Evolutionary conservation across 1,140 invertebrate species (phyloP).

Genomic region (Drosophila erecta): DNA sequence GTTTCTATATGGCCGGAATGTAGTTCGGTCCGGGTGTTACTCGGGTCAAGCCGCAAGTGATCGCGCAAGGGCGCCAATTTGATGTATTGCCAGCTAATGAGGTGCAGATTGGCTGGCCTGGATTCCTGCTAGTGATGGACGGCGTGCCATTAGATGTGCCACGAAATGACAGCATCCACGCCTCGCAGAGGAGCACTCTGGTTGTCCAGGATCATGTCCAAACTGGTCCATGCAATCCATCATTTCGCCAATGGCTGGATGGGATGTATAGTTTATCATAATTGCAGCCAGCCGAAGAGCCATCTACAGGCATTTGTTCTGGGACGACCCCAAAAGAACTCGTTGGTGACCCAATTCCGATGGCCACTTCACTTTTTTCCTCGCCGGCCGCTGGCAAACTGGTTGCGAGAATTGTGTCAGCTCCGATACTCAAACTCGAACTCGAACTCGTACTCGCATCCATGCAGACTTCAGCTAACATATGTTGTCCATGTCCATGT

Average conservation of each 20-base stretch:
- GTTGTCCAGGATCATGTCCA: conserved; percentile 42
- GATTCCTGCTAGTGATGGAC: conserved; percentile 7
- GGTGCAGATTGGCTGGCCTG: conserved; percentile 19
- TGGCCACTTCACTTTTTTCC: conserved; percentile 67
- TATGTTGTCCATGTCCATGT: conserved; percentile 44
- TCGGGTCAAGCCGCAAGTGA: conserved; percentile 31
- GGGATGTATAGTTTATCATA: conserved; percentile 66
- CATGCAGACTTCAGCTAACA: conserved; percentile 34
- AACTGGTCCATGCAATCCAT: conserved; percentile 64
- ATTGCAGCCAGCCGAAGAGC: conserved; percentile 50
- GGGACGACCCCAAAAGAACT: conserved; percentile 41
- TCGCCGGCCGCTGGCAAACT: conserved; percentile 46
- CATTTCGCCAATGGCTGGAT: conserved; percentile 47
- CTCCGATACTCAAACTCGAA: conserved; percentile 4
- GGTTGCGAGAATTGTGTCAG: conserved; percentile 59
- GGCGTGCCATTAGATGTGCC: conserved; percentile 3
- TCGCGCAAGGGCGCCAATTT: conserved; percentile 56
- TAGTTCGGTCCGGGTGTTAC: conserved; percentile 5
- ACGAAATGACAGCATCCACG: conserved; percentile 18
- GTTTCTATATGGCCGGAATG: conserved; percentile 3
- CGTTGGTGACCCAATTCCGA: conserved; percentile 68
- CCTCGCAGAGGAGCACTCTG: conserved; percentile 33
- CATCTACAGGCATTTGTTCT: conserved; percentile 57
- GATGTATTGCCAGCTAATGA: conserved; percentile 56
- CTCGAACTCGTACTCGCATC: conserved; percentile 1